These are phyloP conservation scores for Melipona beecheii DNA, from an alignment of 2,888 invertebrate genomes.

Conservation along the genomic window DNA sequence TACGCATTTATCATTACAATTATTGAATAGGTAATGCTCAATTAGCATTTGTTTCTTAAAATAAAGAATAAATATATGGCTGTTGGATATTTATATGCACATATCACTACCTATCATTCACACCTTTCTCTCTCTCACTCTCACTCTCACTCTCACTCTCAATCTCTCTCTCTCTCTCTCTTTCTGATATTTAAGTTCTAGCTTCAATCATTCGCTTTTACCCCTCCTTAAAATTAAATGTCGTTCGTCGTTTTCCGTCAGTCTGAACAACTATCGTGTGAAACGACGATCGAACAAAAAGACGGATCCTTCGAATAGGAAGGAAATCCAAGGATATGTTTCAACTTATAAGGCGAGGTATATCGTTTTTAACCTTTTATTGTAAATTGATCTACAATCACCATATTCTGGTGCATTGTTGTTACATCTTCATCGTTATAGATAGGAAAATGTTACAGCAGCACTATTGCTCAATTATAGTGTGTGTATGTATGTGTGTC, in stretches of 20 bases:
- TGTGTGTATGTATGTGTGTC: conserved; percentile 49
- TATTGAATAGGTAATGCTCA: conserved; percentile 84
- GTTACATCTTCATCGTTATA: conserved; percentile 76
- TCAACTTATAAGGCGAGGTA: conserved; percentile 54
- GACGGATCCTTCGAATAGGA: conserved; percentile 44
- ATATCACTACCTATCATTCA: conserved; percentile 67
- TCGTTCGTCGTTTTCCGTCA: conserved; percentile 11
- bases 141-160: background rate
- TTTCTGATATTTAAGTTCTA: background rate
- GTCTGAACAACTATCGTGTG: conserved; percentile 1
- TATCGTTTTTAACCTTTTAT: conserved; percentile 75
- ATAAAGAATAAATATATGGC: conserved; percentile 84
- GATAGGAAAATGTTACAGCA: conserved; percentile 78
- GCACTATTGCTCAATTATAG: conserved; percentile 58
- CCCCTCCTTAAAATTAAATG: background rate
- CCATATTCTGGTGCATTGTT: conserved; percentile 75
- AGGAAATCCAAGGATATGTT: conserved; percentile 59
- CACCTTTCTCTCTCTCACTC: conserved; percentile 10
- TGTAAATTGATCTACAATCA: conserved; percentile 82
- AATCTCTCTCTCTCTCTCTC: background rate
- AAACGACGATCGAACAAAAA: conserved; percentile 29
- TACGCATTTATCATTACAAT: conserved; percentile 84
- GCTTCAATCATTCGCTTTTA: conserved; percentile 1
- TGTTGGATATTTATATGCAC: conserved; percentile 83
- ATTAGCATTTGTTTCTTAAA: conserved; percentile 85